Evolutionary conservation across 2,888 invertebrate species (phyloP), one percentile per base, ranked within the genome.

Genomic region (Dermolepida albohirtum): DNA sequence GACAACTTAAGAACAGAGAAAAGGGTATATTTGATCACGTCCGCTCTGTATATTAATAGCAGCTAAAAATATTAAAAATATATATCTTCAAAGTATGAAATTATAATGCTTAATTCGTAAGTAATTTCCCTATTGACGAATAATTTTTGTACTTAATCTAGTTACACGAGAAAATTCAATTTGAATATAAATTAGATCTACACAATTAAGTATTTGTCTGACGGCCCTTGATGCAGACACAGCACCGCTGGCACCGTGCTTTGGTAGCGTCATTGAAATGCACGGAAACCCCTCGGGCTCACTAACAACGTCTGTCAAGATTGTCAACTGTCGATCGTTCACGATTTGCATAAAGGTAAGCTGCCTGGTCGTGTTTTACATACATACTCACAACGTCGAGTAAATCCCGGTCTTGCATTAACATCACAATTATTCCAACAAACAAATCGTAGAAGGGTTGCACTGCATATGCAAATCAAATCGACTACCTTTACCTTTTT

Each of bases 341-440:
- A 69, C 72, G 65, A 54, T 75, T 78, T 78, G 76, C 78, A 78
- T 78, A 78, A 76, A 77, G 77, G 76, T 76, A 72, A 74, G 74
- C 74, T 71, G 69, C 70, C 67, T 62, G 68, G 55, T 59, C 62
- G 62, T 72, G 74, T 71, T 71, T 71, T 72, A 71, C 73, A 72
- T 72, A 71, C 73, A 72, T 72, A 59, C 70, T 62, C 59, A 62
- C 47, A 62, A 68, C 63, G 72, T 59, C 49, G 50, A 54, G 66
- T 67, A 66, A 68, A 71, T 68, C 70, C 72, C 64, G 69, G 68
- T 68, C 64, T 63, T 66, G 71, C 75, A 81, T 81, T 81, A 81
- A 78, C 81, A 81, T 81, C 72, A 81, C 80, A 81, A 81, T 81
- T 79, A 80, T 76, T 72, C 73, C 66, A 34, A 62, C 59, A 62